These are phyloP conservation scores for Machaerirhynchus nigripectus DNA, from an alignment of 2,113 vertebrate species.

Conservation along the genomic window DNA sequence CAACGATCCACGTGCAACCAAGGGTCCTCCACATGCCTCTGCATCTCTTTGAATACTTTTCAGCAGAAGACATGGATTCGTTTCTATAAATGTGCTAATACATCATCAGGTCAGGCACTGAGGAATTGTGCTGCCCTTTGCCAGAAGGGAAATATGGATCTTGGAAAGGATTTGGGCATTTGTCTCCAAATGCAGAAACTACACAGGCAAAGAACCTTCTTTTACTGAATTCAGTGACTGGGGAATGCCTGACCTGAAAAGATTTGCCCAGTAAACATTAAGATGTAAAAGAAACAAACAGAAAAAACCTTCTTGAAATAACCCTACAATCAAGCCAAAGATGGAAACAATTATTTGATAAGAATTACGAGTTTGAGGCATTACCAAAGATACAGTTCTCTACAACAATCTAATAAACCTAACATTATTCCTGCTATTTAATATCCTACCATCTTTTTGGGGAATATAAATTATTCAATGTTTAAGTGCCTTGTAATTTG, in stretches of 20 bases:
- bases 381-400: neutral
- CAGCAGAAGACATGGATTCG: neutral
- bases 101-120: neutral
- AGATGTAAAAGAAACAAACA: neutral
- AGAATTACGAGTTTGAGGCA: neutral
- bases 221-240: neutral
- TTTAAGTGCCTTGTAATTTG: slow-evolving; percentile 27
- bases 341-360: neutral
- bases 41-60: neutral
- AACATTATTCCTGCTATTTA: slow-evolving; percentile 34
- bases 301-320: neutral
- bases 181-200: neutral
- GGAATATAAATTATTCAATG: slow-evolving; percentile 56
- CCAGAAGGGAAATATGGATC: neutral
- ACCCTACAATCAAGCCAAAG: neutral
- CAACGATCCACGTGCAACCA: neutral
- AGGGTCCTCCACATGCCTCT: neutral
- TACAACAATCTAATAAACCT: slow-evolving; percentile 27
- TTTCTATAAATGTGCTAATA: neutral
- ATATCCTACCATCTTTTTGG: slow-evolving; percentile 38
- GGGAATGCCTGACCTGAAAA: neutral
- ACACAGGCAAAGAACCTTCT: neutral
- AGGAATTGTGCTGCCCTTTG: neutral
- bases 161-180: neutral
- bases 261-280: neutral